Base-by-base conservation (phyloP, 1,140 invertebrate genomes). In the Drosophila erecta region DNA sequence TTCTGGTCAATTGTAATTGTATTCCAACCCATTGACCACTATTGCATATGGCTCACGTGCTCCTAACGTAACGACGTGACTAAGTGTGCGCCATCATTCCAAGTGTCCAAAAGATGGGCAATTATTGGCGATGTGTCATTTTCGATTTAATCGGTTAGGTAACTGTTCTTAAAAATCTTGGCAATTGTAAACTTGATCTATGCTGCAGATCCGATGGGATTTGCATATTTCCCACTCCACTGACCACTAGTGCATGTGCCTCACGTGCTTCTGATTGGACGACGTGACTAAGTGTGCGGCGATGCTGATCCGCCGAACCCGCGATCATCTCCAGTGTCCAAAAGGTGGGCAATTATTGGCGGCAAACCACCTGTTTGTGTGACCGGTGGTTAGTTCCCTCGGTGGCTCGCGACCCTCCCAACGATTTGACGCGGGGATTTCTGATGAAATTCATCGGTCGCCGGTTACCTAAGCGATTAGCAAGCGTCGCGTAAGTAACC, bases 381-480 rank as follows among this genome's bases (percentile, higher is more conserved):
- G 46, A 47, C 47, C 15, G 46, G 14, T 35, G 30, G 49, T 51
- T 4, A 41, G 24, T 41, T 41, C 10, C 59, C 59, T 61, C 24
- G 3, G 4, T 4, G 59, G 35, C 54, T 57, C 22, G 50, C 33
- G 30, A 60, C 46, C 30, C 30, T 30, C 30, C 30, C 54, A 22
- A 8, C 17, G 30, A 0, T 30, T 37, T 51, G 54, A 22, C 33
- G 10, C 10, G 20, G 56, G 37, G 67, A 55, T 62, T 73, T 74
- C 71, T 62, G 15, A 62, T 73, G 71, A 74, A 74, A 73, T 50
- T 41, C 47, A 60, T 38, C 37, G 62, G 33, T 24, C 17, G 55
- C 22, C 55, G 55, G 47, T 59, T 71, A 59, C 50, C 38, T 53
- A 69, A 71, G 33, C 37, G 46, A 6, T 47, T 37, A 15, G 61